Conservation (phyloP, 2,113 vertebrate genomes). For the Hippotragus niger region DNA sequence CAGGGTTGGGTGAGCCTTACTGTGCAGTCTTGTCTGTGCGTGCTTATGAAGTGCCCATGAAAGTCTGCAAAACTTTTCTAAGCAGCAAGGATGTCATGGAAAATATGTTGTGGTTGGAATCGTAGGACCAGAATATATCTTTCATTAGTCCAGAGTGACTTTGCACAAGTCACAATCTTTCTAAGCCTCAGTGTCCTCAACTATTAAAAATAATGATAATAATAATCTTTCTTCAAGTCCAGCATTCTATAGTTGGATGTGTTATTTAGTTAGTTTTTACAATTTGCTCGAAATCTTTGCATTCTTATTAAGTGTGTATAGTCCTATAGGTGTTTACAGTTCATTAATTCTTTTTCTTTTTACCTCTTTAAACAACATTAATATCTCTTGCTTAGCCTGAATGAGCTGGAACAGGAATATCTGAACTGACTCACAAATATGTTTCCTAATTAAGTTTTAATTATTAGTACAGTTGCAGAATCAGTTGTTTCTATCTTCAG, state of each 20-base stretch:
- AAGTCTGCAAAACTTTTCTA: neutral
- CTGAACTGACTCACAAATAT: neutral
- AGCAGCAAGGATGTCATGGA: neutral
- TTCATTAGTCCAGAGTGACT: neutral
- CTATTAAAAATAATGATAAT: neutral
- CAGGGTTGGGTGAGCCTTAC: neutral
- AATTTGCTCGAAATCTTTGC: neutral
- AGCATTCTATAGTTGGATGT: neutral
- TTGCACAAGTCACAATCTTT: neutral
- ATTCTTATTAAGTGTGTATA: neutral
- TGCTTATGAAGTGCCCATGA: neutral
- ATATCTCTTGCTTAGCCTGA: neutral
- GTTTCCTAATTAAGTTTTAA: conserved; percentile 29
- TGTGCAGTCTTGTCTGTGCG: neutral
- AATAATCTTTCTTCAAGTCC: neutral
- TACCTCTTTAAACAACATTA: neutral
- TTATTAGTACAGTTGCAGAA: conserved; percentile 2
- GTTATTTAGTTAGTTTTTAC: neutral
- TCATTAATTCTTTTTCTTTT: neutral
- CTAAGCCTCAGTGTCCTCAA: neutral
- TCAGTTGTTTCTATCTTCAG: neutral
- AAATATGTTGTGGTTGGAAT: neutral
- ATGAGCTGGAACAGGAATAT: neutral
- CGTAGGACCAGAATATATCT: neutral
- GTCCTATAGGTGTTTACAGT: neutral